Base-by-base conservation (phyloP, 2,797 vertebrate species). In the Masticophis lateralis region DNA sequence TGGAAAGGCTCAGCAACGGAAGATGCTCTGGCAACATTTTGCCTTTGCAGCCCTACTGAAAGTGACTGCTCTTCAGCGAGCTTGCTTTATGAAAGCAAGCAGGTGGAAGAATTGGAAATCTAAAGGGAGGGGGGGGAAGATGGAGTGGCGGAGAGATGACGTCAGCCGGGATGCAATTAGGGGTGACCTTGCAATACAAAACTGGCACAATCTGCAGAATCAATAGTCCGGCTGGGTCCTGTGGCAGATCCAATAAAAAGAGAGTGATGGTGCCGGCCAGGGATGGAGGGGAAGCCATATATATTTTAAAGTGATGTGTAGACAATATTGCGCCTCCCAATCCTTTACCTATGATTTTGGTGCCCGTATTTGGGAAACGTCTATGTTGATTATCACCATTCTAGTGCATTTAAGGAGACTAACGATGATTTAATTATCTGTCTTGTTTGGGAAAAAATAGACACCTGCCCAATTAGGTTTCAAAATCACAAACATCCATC, bases 181-280 rank as follows among this genome's bases (percentile, higher is more conserved):
- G 92, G 96, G 94, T 96, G 95, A 96, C 94, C 94, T 97, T 97
- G 95, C 47, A 92, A 90, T 95, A 92, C 22, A 91, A 94, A 94
- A 83, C 92, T 95, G 94, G 86, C 90, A 95, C 92, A 94, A 32
- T 90, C 90, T 89, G 87, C 43, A 95, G 94, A 95, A 97, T 97
- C 95, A 95, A 95, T 96, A 96, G 61, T 74, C 92, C 94, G 92
- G 95, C 69, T 95, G 74, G 91, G 94, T 95, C 94, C 92, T 92
- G 91, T 93, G 95, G 90, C 91, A 95, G 92, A 91, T 96, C 56
- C 91, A 96, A 93, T 90, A 95, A 96, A 91, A 91, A 59, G 43
- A 94, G 95, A 95, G 79, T 7, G 56, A 86, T 86, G 91, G 22
- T 88, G 86, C 43, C 93, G 56, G 87, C 95, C 86, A 93, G 91